Evolutionary conservation across 2,888 invertebrate species (phyloP), one percentile per base, ranked within the genome.

Genomic region (Bellardia bayeri): DNA sequence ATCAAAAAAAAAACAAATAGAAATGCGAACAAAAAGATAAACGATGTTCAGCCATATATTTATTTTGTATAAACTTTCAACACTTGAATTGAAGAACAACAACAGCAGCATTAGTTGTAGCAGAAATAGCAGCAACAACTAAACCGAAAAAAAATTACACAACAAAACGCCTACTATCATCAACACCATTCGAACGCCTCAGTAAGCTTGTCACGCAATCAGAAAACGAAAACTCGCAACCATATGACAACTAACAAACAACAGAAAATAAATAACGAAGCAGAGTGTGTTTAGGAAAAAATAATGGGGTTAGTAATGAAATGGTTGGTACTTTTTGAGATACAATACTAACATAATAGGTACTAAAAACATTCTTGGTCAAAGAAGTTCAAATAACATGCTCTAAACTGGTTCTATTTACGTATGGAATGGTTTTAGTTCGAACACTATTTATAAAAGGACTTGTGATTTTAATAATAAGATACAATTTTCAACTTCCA

Each of bases 161-260:
- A 74, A 68, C 75, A 69, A 45, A 79, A 85, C 82, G 84, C 87
- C 87, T 85, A 75, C 83, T 23, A 51, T 58, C 69, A 75, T 82
- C 84, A 85, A 82, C 78, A 87, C 78, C n/a, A n/a, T n/a, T 79
- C 56, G 63, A 82, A 79, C 63, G 75, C 74, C 72, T 82, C 37
- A 69, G 78, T 63, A 69, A 69, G 45, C 63, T 75, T 68, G 68
- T 74, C 78, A 85, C 63, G 68, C 58, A 76, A 72, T 30, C 37
- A 76, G 3, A 68, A 11, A 68, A 33, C 16, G 51, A 69, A 45
- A 54, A 63, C 30, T 69, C 7, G 16, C 8, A 54, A 76, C 23
- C 61, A 58, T 37, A 81, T 40, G 49, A 51, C 42, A 56, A 51
- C 49, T 58, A 40, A 45, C 16, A 54, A 33, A 76, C 8, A 74